phyloP scores from a whole-genome alignment of 2,113 vertebrate species.

The Myotis lucifugus region DNA sequence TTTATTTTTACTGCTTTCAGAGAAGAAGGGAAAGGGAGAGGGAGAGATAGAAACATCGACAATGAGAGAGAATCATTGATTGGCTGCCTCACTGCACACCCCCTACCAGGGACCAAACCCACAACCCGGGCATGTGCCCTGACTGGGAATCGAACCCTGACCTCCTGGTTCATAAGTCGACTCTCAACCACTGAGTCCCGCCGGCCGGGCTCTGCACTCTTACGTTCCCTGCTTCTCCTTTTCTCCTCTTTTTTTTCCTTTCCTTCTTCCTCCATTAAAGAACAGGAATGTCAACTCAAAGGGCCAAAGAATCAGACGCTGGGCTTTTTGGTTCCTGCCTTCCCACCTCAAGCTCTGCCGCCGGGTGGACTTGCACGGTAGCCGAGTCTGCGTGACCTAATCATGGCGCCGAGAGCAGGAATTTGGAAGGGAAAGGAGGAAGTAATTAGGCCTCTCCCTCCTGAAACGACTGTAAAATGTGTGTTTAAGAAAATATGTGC shows the following conservation, averaged over 20 bases:
- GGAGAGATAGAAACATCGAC: too few species aligned
- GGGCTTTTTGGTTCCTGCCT: neutral
- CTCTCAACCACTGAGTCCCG: too few species aligned
- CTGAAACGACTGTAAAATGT: constrained; percentile 54
- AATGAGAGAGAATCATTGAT: too few species aligned
- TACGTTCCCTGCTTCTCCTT: neutral
- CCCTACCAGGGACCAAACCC: too few species aligned
- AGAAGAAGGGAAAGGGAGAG: too few species aligned
- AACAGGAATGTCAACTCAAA: neutral
- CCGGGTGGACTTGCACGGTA: neutral
- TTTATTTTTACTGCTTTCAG: too few species aligned
- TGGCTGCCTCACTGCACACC: too few species aligned
- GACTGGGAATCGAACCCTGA: too few species aligned
- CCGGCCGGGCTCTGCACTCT: neutral
- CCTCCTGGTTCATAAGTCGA: too few species aligned
- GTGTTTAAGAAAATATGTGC: constrained; percentile 3
- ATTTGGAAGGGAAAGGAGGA: neutral
- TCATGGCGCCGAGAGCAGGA: neutral
- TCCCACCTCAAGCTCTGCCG: neutral
- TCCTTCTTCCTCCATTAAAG: neutral
- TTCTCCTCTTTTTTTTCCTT: neutral
- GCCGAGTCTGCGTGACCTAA: neutral
- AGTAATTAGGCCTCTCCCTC: constrained; percentile 58
- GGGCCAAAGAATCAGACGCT: neutral
- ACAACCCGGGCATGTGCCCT: too few species aligned